Percentiles rank a stretch among this genome's conserved stretches.
phyloP scores from a whole-genome alignment of 2,888 invertebrate species.

The Meteorus cinctellus region DNA sequence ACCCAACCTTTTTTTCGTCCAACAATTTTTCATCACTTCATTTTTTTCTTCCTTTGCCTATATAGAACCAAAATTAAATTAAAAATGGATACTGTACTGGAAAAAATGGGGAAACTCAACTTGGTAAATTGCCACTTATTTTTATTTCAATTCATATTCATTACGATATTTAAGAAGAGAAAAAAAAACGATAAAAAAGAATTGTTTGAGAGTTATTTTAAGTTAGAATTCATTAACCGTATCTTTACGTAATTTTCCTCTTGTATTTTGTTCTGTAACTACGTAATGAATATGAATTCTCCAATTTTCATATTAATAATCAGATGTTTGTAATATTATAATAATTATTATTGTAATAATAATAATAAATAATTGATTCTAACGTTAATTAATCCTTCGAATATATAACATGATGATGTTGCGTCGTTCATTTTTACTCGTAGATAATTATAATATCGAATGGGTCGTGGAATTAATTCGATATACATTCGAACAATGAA shows the following conservation, averaged over 20 bases:
- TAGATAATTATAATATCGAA: neutral
- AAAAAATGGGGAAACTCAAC: conserved; percentile 71
- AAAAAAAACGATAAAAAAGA: neutral
- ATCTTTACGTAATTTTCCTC: conserved; percentile 2
- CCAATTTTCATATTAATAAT: neutral
- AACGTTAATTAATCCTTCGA: neutral
- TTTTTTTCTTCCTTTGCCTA: neutral
- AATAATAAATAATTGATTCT: conserved; percentile 2
- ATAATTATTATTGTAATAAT: too few species aligned
- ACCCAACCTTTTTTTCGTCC: neutral
- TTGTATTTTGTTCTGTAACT: neutral
- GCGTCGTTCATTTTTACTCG: neutral
- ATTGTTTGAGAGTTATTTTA: neutral
- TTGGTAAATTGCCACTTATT: conserved; percentile 61
- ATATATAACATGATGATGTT: neutral
- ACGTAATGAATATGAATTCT: neutral
- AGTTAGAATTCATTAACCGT: conserved; percentile 2
- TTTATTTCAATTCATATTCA: conserved; percentile 8
- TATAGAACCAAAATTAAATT: conserved; percentile 15
- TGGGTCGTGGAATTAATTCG: neutral
- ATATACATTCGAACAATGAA: conserved; percentile 22
- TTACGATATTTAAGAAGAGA: conserved; percentile 1
- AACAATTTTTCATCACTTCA: neutral
- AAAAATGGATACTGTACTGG: conserved; percentile 69
- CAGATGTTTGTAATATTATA: too few species aligned